Percentiles rank a stretch among this genome's conserved stretches.
phyloP scores from a whole-genome alignment of 2,888 invertebrate species.

The Pherbina coryleti region DNA sequence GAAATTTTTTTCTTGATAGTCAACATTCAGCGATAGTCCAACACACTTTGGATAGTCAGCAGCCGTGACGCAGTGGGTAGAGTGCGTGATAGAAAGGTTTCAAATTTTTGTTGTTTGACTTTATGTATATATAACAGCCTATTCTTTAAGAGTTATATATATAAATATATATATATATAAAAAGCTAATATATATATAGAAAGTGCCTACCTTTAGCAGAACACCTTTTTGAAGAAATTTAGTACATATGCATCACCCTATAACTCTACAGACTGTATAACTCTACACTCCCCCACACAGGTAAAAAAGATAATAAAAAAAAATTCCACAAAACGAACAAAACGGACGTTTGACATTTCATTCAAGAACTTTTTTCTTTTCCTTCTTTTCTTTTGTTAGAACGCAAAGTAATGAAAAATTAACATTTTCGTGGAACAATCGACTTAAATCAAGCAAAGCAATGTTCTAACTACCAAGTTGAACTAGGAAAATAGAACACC shows the following conservation, averaged over 20 bases:
- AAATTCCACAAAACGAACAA: constrained; percentile 5
- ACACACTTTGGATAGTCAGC: no score
- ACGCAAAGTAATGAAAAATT: constrained; percentile 18
- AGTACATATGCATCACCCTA: not conserved
- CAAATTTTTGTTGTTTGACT: no score
- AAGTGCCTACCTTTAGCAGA: no score
- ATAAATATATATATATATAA: no score
- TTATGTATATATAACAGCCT: no score
- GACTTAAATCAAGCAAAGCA: not conserved
- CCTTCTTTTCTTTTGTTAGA: constrained; percentile 18
- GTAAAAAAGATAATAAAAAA: constrained; percentile 10
- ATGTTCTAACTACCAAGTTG: constrained; percentile 10
- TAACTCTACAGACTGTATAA: constrained; percentile 1
- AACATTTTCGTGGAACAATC: constrained; percentile 23
- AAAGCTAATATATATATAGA: no score
- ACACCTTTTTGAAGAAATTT: not conserved
- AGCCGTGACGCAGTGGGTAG: no score
- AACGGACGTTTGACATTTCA: constrained; percentile 28
- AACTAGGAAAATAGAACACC: not conserved
- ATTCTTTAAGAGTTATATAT: no score
- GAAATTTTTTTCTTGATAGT: no score
- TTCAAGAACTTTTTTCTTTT: constrained; percentile 23
- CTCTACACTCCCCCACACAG: constrained; percentile 4
- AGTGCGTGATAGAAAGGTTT: no score
- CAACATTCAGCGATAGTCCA: no score